These are phyloP conservation scores for Caenorhabditis wallacei DNA, from an alignment of 2,888 invertebrate species.

Conservation along the genomic window DNA sequence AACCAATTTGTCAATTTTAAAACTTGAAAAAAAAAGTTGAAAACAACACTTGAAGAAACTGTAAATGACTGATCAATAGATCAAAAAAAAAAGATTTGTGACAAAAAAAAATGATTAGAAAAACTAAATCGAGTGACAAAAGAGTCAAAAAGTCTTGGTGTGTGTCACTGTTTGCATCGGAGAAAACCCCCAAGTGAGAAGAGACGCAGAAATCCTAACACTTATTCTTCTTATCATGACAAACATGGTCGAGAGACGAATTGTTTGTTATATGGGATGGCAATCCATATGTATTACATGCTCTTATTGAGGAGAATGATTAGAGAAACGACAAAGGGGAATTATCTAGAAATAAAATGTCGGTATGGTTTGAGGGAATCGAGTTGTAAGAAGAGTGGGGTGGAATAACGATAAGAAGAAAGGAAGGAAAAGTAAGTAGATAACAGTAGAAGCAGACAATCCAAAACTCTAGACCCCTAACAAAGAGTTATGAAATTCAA, in stretches of 20 bases:
- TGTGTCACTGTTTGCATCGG: slow-evolving; percentile 52
- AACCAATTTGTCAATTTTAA: slow-evolving; percentile 4
- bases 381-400: too few species aligned
- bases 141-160: slow-evolving; percentile 35
- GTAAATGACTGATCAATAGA: neutral
- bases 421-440: too few species aligned
- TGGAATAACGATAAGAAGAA: too few species aligned
- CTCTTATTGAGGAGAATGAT: slow-evolving; percentile 17
- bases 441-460: too few species aligned
- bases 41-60: neutral
- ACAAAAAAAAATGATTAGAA: slow-evolving; percentile 12
- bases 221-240: slow-evolving; percentile 52
- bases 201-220: slow-evolving; percentile 48
- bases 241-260: slow-evolving; percentile 33
- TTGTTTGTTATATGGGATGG: neutral
- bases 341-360: neutral
- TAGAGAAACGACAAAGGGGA: neutral
- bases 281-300: slow-evolving; percentile 46
- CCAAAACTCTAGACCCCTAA: too few species aligned
- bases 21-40: neutral
- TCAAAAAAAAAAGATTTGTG: slow-evolving; percentile 6
- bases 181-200: slow-evolving; percentile 2
- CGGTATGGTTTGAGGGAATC: neutral
- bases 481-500: slow-evolving; percentile 28
- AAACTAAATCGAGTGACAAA: slow-evolving; percentile 4